Base-by-base conservation (phyloP, 2,888 invertebrate species). In the Cantharis rustica region DNA sequence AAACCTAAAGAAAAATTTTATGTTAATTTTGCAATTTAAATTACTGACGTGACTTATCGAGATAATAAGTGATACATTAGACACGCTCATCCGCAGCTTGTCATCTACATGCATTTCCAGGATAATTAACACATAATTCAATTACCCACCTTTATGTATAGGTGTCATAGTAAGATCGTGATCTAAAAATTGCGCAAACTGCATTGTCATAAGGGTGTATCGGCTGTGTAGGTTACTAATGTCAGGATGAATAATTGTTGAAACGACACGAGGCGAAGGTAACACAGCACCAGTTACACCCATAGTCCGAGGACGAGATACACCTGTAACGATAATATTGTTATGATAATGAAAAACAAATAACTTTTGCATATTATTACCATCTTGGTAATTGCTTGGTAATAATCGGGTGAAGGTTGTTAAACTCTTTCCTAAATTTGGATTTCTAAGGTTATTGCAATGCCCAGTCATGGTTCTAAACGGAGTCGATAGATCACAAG, bases 131-230 rank as follows among this genome's bases (percentile, higher is more conserved):
- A 72, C 5, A 17, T 16, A 61, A 31, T n/a, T 16, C 23, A 26
- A n/a, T 23, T 83, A 91, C 93, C 96, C 90, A 91, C 93, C 96
- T 90, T 95, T 95, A 84, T 95, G 96, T 73, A 96, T 96, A 1
- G 97, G 98, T 0, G 98, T 97, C 92, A 97, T 93, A 0, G 98
- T 98, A 71, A 98, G 90, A 87, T 98, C 98, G 88, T 98, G 98
- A 87, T 98, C 98, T 16, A 98, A 87, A 84, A 98, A 94, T 87
- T 98, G 98, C 0, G 97, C 98, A 84, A 93, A 98, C 89, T 98
- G 98, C 98, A 98, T 98, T 62, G 95, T 92, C 95, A 98, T 95
- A 16, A 98, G 89, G 0, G 96, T 95, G 88, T 98, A 97, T 7
- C 96, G 91, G 0, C 93, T 94, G 85, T 97, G 96, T 16, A 97